Conservation (phyloP, 2,888 invertebrate genomes). For the Epinotia nisella region DNA sequence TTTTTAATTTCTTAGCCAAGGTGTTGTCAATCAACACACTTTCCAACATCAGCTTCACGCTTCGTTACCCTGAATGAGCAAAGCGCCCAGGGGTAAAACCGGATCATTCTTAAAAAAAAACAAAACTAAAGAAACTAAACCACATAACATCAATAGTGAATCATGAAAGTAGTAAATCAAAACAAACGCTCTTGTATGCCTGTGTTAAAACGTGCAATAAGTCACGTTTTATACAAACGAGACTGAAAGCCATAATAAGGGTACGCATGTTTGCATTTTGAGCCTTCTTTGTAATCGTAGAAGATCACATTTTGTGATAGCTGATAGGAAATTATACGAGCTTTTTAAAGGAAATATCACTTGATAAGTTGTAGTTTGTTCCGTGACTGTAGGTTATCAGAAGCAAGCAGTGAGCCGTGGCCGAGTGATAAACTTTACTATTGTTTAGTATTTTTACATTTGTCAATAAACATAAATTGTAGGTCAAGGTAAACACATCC, state of each 20-base stretch:
- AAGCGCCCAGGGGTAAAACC: too few species aligned
- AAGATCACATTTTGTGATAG: background rate
- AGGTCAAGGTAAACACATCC: background rate
- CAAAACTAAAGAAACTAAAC: background rate
- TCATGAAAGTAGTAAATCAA: background rate
- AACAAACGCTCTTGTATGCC: background rate
- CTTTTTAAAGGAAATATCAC: background rate
- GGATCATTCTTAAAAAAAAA: too few species aligned
- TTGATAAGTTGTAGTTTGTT: slow-evolving; percentile 9
- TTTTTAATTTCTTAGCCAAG: too few species aligned
- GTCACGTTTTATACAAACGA: slow-evolving; percentile 45
- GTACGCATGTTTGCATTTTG: background rate
- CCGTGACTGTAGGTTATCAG: slow-evolving; percentile 25
- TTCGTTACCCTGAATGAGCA: too few species aligned
- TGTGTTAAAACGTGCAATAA: slow-evolving; percentile 31
- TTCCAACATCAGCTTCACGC: too few species aligned
- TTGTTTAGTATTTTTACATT: slow-evolving; percentile 37
- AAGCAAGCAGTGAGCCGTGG: slow-evolving; percentile 29
- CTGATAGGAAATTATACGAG: background rate
- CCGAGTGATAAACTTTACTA: slow-evolving; percentile 44
- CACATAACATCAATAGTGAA: background rate
- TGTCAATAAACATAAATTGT: too few species aligned
- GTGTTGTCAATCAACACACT: too few species aligned
- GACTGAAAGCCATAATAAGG: too few species aligned
- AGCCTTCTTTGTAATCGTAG: background rate